phyloP scores from a whole-genome alignment of 1,140 invertebrate genomes.

The Melipona quadrifasciata region DNA sequence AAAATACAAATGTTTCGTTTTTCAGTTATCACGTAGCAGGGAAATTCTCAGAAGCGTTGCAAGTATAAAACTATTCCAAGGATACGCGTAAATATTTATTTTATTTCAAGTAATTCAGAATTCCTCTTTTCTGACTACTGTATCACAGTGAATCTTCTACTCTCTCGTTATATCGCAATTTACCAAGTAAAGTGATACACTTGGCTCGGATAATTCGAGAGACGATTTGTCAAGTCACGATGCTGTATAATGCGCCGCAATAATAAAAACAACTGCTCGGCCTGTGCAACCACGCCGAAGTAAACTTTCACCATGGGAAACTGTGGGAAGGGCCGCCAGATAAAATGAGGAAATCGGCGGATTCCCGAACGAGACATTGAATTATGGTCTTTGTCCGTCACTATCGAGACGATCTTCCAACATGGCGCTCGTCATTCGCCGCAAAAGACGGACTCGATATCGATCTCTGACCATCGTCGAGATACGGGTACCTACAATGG shows the following conservation, averaged over 20 bases:
- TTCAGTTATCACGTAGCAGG: no score
- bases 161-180: neutral
- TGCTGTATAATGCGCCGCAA: no score
- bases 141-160: no score
- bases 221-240: no score
- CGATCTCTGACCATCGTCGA: constrained; percentile 50
- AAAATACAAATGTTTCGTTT: no score
- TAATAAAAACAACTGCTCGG: no score
- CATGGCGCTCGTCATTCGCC: constrained; percentile 23
- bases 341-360: neutral
- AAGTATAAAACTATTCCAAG: no score
- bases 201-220: neutral
- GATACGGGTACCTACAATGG: constrained; percentile 35
- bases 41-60: no score
- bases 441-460: constrained; percentile 29
- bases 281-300: neutral
- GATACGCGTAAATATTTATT: no score
- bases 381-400: constrained; percentile 30
- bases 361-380: constrained; percentile 17
- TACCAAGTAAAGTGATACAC: neutral
- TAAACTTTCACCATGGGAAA: neutral
- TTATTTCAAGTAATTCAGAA: neutral
- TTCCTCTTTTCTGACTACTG: neutral
- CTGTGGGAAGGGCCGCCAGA: no score
- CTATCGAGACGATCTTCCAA: constrained; percentile 35